A percentile compares a stretch with the other conserved stretches of the same genome.
phyloP scores from a whole-genome alignment of 2,888 invertebrate species.

The Eupithecia subfuscata region DNA sequence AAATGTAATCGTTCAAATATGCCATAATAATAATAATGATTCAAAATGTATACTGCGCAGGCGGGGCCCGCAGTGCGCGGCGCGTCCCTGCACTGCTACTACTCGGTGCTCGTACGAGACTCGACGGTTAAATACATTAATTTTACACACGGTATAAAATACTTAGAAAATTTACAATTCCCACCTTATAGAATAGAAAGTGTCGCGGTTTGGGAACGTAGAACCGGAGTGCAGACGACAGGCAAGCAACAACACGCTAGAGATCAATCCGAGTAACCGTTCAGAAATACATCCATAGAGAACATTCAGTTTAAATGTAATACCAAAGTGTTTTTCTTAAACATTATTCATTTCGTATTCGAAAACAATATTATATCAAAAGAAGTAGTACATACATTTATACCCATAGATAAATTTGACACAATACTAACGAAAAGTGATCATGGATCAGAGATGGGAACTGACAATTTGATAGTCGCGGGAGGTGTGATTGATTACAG shows the following conservation, averaged over 20 bases:
- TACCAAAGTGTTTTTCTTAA: constrained; percentile 80
- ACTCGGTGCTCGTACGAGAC: constrained; percentile 55
- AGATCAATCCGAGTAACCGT: constrained; percentile 64
- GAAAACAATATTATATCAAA: constrained; percentile 78
- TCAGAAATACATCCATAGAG: constrained; percentile 66
- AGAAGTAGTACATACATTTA: constrained; percentile 71
- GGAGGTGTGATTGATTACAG: constrained; percentile 38
- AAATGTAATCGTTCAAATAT: constrained; percentile 71
- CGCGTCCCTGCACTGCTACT: constrained; percentile 52
- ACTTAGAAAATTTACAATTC: constrained; percentile 83
- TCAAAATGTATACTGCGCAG: constrained; percentile 67
- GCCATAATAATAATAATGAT: constrained; percentile 61
- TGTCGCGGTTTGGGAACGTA: constrained; percentile 52
- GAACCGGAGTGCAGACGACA: constrained; percentile 38
- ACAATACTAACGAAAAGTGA: constrained; percentile 57
- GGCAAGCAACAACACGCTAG: constrained; percentile 51
- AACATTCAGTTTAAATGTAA: constrained; percentile 77
- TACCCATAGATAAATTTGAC: constrained; percentile 72
- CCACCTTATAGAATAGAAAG: constrained; percentile 70
- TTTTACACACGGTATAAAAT: constrained; percentile 81
- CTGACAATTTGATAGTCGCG: constrained; percentile 36
- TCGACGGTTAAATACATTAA: constrained; percentile 74
- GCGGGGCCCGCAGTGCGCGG: constrained; percentile 33
- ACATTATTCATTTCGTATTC: constrained; percentile 75
- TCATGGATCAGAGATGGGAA: constrained; percentile 33